Evolutionary conservation across 2,797 vertebrate species (phyloP), one percentile per base, ranked within the genome.

Genomic region (Nyctibius grandis): DNA sequence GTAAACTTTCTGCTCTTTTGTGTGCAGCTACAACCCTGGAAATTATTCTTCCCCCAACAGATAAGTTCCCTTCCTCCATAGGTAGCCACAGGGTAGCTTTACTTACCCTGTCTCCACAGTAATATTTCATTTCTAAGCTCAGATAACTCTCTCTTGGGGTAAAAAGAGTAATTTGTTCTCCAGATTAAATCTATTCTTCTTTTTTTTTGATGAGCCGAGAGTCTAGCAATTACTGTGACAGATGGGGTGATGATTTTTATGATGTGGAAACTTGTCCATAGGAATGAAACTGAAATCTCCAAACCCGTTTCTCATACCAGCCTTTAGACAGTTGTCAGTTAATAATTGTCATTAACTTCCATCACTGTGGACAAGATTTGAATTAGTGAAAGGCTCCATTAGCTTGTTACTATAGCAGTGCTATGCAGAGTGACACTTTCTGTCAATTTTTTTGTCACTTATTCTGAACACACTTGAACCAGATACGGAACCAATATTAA

Each of bases 241-340:
- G 88, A 89, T 44, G 74, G 75, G 91, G 64, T 74, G 70, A 87
- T 82, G 81, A 96, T 87, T 96, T 94, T 93, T 92, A 91, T 75
- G 59, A 94, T 74, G 63, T 79, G 59, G 64, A 94, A 96, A 89
- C 70, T 77, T 77, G 45, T 96, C 68, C 42, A 65, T 16, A 72
- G 85, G 70, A 95, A 87, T 68, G 59, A 93, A 91, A 89, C 22
- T 44, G 63, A 77, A 85, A 91, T 90, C 77, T 94, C 80, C 56
- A 91, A 88, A 40, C 40, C 44, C 47, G 77, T 93, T 95, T 92
- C 59, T 91, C 83, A 77, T 29, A 79, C 29, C 0, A 8, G 67
- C 38, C 80, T 79, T 96, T 79, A 93, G 75, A 95, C 68, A 65
- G 48, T 57, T 83, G 48, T 63, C 90, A 94, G 80, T 77, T 82